Conservation (phyloP, 1,140 invertebrate species). For the Formica exsecta region DNA sequence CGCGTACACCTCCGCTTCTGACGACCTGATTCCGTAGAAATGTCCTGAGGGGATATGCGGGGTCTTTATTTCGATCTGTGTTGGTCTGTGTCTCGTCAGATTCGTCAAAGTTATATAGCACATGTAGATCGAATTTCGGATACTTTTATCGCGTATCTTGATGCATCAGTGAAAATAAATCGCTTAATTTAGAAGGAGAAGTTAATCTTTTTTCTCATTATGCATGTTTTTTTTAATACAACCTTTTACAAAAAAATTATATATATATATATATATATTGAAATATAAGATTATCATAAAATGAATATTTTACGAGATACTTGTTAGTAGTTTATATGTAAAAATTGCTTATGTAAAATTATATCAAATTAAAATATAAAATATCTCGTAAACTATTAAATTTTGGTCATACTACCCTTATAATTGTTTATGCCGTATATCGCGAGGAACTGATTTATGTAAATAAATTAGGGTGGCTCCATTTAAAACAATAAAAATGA, state of each 20-base stretch:
- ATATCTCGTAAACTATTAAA: too few species aligned
- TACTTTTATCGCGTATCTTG: slow-evolving; percentile 9
- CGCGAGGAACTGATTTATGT: too few species aligned
- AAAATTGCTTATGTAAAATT: too few species aligned
- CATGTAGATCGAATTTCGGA: slow-evolving; percentile 20
- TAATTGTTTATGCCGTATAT: too few species aligned
- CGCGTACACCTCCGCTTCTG: slow-evolving; percentile 17
- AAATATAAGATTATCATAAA: too few species aligned
- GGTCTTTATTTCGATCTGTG: neutral
- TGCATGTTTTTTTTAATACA: neutral
- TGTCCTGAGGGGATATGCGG: slow-evolving; percentile 26
- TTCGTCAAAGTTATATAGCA: slow-evolving; percentile 8
- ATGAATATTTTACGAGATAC: too few species aligned
- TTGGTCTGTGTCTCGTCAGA: neutral
- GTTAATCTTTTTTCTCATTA: neutral
- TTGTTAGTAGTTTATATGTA: too few species aligned
- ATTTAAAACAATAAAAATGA: too few species aligned
- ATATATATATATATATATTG: neutral
- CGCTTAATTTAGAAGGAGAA: neutral
- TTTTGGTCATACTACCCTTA: too few species aligned
- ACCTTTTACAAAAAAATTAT: too few species aligned
- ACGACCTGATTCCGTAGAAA: slow-evolving; percentile 47
- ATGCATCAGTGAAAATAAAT: neutral
- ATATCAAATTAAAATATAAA: too few species aligned
- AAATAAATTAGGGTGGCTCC: too few species aligned